Evolutionary conservation across 1,140 invertebrate genomes (phyloP).

Genomic region (Batillaria attramentaria): DNA sequence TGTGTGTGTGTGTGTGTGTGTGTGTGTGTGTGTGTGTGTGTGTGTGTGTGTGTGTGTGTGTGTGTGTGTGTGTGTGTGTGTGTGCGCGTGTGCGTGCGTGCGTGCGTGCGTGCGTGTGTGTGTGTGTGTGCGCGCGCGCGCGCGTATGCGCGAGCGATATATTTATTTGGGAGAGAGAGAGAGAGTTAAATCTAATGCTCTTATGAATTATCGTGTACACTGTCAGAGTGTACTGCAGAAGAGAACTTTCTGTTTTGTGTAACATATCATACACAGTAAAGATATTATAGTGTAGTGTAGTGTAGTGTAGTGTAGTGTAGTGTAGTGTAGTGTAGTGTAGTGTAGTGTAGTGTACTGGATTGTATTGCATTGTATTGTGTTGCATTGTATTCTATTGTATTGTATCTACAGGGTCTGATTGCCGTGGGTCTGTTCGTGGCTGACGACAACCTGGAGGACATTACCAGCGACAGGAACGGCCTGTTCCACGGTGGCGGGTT

Average conservation of each 20-base stretch:
- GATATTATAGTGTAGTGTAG: too few species aligned
- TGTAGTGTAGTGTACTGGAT: too few species aligned
- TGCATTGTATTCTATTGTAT: neutral
- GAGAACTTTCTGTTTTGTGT: too few species aligned
- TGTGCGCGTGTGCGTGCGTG: neutral
- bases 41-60: slow-evolving; percentile 15
- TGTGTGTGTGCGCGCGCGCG: slow-evolving; percentile 1
- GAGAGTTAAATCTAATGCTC: too few species aligned
- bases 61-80: neutral
- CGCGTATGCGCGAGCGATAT: neutral
- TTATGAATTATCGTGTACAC: too few species aligned
- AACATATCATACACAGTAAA: too few species aligned
- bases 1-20: neutral
- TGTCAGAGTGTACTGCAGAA: too few species aligned
- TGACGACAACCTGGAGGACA: slow-evolving; percentile 83
- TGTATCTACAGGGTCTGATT: slow-evolving; percentile 80
- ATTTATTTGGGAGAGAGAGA: too few species aligned
- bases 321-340: neutral
- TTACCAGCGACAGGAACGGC: slow-evolving; percentile 84
- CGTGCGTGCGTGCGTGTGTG: neutral
- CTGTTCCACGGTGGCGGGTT: slow-evolving; percentile 79
- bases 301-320: neutral
- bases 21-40: slow-evolving; percentile 5
- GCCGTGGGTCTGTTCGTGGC: slow-evolving; percentile 93
- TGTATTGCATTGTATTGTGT: neutral